phyloP scores from a whole-genome alignment of 1,140 invertebrate genomes.

The Wasmannia auropunctata region DNA sequence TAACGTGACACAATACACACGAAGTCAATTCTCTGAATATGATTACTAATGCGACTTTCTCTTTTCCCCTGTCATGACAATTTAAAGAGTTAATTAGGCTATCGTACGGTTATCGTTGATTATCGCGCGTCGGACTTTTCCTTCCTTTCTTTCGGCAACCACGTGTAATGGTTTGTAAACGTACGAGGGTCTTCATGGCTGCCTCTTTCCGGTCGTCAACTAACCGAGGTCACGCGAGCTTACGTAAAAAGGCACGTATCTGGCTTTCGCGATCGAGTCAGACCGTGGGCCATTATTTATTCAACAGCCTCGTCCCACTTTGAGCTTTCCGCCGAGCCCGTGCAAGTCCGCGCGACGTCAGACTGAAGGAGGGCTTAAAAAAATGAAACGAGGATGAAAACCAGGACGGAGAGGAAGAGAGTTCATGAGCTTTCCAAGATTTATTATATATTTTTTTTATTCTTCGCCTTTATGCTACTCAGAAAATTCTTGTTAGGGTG shows the following conservation, averaged over 20 bases:
- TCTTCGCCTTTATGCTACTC: neutral
- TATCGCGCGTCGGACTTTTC: neutral
- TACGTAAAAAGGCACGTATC: slow-evolving; percentile 56
- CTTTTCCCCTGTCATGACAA: neutral
- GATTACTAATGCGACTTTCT: neutral
- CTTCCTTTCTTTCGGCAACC: neutral
- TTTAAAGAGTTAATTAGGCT: slow-evolving; percentile 17
- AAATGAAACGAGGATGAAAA: neutral
- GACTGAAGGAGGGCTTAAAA: neutral
- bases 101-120: neutral
- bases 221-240: slow-evolving; percentile 65
- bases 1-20: too few species aligned
- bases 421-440: neutral
- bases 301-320: slow-evolving; percentile 49
- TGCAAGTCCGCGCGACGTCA: slow-evolving; percentile 20
- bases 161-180: slow-evolving; percentile 42
- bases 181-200: slow-evolving; percentile 10
- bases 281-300: slow-evolving; percentile 55
- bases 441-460: neutral
- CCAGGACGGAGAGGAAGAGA: neutral
- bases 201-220: slow-evolving; percentile 38
- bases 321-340: slow-evolving; percentile 4
- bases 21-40: neutral
- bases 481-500: neutral
- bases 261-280: slow-evolving; percentile 38